phyloP scores from a whole-genome alignment of 1,140 invertebrate species.

The Monomorium pharaonis region DNA sequence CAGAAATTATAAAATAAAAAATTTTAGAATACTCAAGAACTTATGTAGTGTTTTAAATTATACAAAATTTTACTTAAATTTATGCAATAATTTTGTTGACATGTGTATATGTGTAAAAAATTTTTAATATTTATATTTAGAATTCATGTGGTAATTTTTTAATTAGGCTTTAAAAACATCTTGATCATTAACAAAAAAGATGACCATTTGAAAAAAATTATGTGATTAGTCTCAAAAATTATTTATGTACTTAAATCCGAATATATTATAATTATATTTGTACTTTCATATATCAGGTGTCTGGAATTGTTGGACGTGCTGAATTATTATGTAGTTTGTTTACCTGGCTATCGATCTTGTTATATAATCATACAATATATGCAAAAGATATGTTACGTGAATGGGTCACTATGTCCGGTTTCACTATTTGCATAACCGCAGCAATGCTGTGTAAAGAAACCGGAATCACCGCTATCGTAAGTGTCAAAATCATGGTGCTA shows the following conservation, averaged over 20 bases:
- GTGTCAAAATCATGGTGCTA: conserved; percentile 74
- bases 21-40: no score
- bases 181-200: no score
- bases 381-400: conserved; percentile 65
- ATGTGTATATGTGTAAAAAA: no score
- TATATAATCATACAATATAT: conserved; percentile 84
- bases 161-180: not conserved
- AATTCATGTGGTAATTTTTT: no score
- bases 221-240: not conserved
- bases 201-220: not conserved
- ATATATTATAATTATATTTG: not conserved
- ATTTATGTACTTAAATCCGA: no score
- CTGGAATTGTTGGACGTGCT: conserved; percentile 91
- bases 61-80: no score
- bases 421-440: conserved; percentile 75
- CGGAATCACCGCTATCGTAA: conserved; percentile 95
- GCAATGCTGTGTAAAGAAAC: conserved; percentile 97
- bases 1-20: no score
- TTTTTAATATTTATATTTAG: no score
- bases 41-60: no score
- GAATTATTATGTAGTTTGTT: conserved; percentile 93
- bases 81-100: no score
- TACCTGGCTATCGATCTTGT: conserved; percentile 90
- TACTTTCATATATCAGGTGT: conserved; percentile 83
- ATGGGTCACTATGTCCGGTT: conserved; percentile 74